phyloP scores from a whole-genome alignment of 2,888 invertebrate species.

The Octonoba sinensis region DNA sequence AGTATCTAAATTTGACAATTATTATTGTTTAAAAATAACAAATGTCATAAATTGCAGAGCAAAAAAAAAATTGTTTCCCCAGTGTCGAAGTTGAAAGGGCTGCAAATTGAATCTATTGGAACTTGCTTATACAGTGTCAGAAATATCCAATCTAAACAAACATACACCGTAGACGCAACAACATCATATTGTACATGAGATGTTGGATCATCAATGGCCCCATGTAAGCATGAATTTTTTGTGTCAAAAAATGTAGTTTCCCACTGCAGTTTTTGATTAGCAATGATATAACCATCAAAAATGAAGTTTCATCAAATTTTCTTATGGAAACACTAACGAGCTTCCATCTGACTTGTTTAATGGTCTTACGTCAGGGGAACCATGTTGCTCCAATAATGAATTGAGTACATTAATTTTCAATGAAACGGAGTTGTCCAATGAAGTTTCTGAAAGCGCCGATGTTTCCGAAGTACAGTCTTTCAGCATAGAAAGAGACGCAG shows the following conservation, averaged over 20 bases:
- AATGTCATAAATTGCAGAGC: not conserved
- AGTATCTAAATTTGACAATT: not conserved
- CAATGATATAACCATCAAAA: not conserved
- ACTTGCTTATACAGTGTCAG: not conserved
- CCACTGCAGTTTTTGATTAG: not conserved
- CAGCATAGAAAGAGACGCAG: not conserved
- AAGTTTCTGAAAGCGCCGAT: no score
- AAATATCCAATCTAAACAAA: not conserved
- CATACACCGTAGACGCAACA: not conserved
- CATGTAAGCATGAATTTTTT: not conserved
- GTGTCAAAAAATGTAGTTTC: not conserved
- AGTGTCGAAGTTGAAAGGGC: not conserved
- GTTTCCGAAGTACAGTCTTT: not conserved
- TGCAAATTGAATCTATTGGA: not conserved
- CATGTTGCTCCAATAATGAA: no score
- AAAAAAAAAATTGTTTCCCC: not conserved
- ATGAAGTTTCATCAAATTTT: not conserved
- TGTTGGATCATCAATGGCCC: not conserved
- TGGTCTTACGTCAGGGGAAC: not conserved
- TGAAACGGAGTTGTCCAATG: no score
- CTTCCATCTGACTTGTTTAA: not conserved
- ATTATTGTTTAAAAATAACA: conserved; percentile 1
- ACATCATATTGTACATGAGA: not conserved
- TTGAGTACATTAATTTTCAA: no score
- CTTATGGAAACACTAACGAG: not conserved